phyloP scores from a whole-genome alignment of 2,113 vertebrate species.

The Phodopus roborovskii region DNA sequence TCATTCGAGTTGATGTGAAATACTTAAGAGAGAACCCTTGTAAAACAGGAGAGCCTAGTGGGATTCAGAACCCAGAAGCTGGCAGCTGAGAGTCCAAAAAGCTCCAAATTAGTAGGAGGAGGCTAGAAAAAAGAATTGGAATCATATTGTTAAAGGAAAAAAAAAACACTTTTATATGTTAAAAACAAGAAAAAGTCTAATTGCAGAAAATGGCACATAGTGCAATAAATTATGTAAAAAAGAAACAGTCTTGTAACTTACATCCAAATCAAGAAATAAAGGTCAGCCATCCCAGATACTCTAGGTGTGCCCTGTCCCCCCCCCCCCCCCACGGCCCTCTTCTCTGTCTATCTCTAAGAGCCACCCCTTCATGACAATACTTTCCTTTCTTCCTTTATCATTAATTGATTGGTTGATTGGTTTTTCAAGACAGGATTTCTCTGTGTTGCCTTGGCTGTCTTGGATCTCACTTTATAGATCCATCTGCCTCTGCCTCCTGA shows the following conservation, averaged over 20 bases:
- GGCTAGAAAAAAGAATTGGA: not conserved
- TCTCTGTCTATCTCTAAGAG: not conserved
- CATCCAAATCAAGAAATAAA: not conserved
- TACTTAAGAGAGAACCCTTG: not conserved
- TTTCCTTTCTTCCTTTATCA: not conserved
- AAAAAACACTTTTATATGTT: not conserved
- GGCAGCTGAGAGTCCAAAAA: not conserved
- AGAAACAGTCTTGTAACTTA: not conserved
- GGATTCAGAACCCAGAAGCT: conserved; percentile 17
- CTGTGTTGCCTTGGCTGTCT: not conserved
- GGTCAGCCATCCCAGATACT: not conserved
- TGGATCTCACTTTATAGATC: not conserved
- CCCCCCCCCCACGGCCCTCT: not conserved
- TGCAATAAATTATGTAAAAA: conserved; percentile 15
- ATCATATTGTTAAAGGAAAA: not conserved
- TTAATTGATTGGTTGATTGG: too few relatives aligned
- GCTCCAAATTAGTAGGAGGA: not conserved
- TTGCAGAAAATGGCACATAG: not conserved
- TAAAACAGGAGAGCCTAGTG: not conserved
- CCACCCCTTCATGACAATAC: not conserved
- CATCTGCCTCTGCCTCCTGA: not conserved
- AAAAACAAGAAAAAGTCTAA: not conserved
- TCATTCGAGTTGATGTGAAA: not conserved
- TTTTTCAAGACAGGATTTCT: not conserved
- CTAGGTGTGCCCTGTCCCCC: not conserved